These are phyloP conservation scores for Drosophila azteca DNA, from an alignment of 1,140 invertebrate species.

Conservation along the genomic window DNA sequence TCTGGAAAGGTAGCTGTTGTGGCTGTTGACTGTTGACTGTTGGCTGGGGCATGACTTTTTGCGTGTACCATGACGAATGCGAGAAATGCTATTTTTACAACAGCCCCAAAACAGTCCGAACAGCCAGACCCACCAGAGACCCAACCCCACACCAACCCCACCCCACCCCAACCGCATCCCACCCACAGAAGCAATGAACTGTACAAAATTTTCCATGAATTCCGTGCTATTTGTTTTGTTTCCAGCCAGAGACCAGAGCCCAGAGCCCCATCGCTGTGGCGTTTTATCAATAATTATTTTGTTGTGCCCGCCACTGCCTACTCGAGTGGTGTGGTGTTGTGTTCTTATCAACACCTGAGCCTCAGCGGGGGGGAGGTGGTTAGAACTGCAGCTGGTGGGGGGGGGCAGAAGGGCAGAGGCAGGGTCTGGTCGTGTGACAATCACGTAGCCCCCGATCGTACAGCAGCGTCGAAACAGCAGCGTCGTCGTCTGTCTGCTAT, in stretches of 20 bases:
- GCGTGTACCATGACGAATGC: constrained; percentile 80
- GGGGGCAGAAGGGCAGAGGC: constrained; percentile 10
- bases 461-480: too few species aligned
- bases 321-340: constrained; percentile 41
- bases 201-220: constrained; percentile 80
- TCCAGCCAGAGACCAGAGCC: constrained; percentile 26
- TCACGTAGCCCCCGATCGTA: constrained; percentile 60
- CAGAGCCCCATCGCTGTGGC: constrained; percentile 33
- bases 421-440: constrained; percentile 69
- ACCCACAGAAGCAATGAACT: constrained; percentile 61
- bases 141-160: not conserved
- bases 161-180: too few species aligned
- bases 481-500: constrained; percentile 35
- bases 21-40: too few species aligned
- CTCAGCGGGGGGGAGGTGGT: not conserved
- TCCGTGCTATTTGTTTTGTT: constrained; percentile 49
- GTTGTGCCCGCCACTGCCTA: constrained; percentile 66
- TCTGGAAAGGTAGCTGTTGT: constrained; percentile 52
- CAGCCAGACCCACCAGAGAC: constrained; percentile 14
- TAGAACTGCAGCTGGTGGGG: not conserved
- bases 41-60: constrained; percentile 67
- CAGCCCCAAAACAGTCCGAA: not conserved
- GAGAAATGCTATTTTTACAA: constrained; percentile 55
- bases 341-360: constrained; percentile 67
- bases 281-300: constrained; percentile 82